Base-by-base conservation (phyloP, 92 coral and sea anemone species). In the Palythoa grandiflora region DNA sequence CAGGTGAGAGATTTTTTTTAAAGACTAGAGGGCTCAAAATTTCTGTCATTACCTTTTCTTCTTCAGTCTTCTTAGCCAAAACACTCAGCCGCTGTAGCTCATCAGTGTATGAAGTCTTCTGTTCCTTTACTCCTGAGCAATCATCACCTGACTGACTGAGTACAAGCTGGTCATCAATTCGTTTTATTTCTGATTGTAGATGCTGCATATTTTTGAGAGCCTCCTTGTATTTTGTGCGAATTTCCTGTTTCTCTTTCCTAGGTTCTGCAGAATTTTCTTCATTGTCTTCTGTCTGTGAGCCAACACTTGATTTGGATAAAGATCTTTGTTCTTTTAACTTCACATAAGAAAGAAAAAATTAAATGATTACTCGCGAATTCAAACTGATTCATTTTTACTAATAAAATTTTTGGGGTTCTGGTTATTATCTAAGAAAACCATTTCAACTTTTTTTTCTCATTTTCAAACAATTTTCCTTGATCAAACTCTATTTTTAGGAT, bases 251-350 rank as follows among this genome's bases (percentile, higher is more conserved):
- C 71, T 93, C 94, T 51, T 85, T 77, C 83, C 40, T 83, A 6
- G 91, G 86, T 44, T 83, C 93, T 9, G 83, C 88, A 2, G 91
- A 77, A 12, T 60, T 65, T 39, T 94, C 98, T 7, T 89, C 89
- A 16, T 87, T 85, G 35, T 91, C 65, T 53, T 94, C 98, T 36
- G 93, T 89, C 63, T 93, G 98, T 11, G 98, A 94, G 28, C 95
- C 95, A 15, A 87, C 86, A 20, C 90, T 93, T 11, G 88, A 87
- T 77, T 60, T 91, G 38, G 75, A 81, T 16, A 39, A 15, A 15
- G 39, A 19, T 65, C 86, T 66, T 47, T 80, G 85, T 3, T 65
- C 86, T 40, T 81, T 81, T 40, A 81, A 81, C 86, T 81, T 66
- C 17, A 70, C 52, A 65, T 21, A 19, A 2, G 14, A 47, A 81